These are phyloP conservation scores for Battus philenor DNA, from an alignment of 1,140 invertebrate species.

Conservation along the genomic window DNA sequence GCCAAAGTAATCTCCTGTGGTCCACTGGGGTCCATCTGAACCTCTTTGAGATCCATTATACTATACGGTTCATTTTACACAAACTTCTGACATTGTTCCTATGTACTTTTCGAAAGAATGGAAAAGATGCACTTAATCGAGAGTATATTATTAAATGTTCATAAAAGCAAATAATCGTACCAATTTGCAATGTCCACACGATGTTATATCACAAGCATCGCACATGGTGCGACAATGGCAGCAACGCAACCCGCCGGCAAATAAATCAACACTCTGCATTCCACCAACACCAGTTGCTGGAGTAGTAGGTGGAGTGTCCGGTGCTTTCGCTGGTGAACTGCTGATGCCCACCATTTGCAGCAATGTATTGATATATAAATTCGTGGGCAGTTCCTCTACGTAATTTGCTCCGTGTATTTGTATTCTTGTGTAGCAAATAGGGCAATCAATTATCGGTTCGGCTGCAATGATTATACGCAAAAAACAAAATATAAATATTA, in stretches of 20 bases:
- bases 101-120: too few relatives aligned
- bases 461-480: constrained; percentile 49
- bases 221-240: constrained; percentile 71
- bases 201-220: constrained; percentile 48
- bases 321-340: constrained; percentile 17
- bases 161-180: constrained; percentile 38
- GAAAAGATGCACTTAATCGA: too few relatives aligned
- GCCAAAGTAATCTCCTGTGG: too few relatives aligned
- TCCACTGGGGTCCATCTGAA: too few relatives aligned
- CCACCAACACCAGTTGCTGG: constrained; percentile 16
- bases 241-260: constrained; percentile 47
- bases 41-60: too few relatives aligned
- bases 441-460: constrained; percentile 49
- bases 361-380: constrained; percentile 77
- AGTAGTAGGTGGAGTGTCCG: constrained; percentile 33
- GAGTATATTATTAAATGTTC: too few relatives aligned
- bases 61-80: too few relatives aligned
- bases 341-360: constrained; percentile 61
- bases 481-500: too few relatives aligned
- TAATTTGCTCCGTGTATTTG: constrained; percentile 51
- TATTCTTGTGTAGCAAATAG: constrained; percentile 53
- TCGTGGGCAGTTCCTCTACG: constrained; percentile 75
- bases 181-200: constrained; percentile 77
- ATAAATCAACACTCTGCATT: constrained; percentile 39
- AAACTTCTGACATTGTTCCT: too few relatives aligned